phyloP scores from a whole-genome alignment of 2,113 vertebrate genomes.

The Engystomops pustulosus region DNA sequence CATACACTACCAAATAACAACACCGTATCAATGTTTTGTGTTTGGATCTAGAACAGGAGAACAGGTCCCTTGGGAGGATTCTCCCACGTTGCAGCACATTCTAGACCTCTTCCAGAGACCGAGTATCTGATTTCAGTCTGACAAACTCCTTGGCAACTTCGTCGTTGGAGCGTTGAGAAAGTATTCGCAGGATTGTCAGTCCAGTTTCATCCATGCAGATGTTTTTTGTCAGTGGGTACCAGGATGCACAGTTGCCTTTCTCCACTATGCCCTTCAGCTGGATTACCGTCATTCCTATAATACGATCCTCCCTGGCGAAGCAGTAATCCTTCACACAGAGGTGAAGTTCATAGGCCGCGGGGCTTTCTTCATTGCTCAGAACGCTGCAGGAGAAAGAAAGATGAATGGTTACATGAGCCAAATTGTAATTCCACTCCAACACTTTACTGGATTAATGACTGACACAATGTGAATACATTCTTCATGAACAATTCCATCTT shows the following conservation, averaged over 20 bases:
- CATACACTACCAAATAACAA: slow-evolving; percentile 89
- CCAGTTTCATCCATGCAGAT: slow-evolving; percentile 90
- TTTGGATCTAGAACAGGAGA: slow-evolving; percentile 44
- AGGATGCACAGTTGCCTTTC: slow-evolving; percentile 78
- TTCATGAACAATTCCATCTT: slow-evolving; percentile 3
- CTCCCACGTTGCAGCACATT: slow-evolving; percentile 48
- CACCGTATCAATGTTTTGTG: slow-evolving; percentile 60
- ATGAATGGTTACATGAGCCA: slow-evolving; percentile 34
- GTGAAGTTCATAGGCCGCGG: slow-evolving; percentile 90
- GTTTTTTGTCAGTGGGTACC: slow-evolving; percentile 87
- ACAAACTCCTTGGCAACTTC: slow-evolving; percentile 98
- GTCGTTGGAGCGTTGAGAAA: slow-evolving; percentile 94
- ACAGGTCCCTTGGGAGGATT: slow-evolving; percentile 54
- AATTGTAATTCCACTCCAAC: neutral
- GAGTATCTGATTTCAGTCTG: slow-evolving; percentile 91
- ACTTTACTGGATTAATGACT: neutral
- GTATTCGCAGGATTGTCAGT: slow-evolving; percentile 94
- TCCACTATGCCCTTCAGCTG: slow-evolving; percentile 86
- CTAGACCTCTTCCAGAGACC: slow-evolving; percentile 87
- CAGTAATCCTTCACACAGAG: slow-evolving; percentile 97
- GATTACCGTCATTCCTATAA: slow-evolving; percentile 93
- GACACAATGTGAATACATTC: slow-evolving; percentile 42
- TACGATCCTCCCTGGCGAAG: slow-evolving; percentile 93
- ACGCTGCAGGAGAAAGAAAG: slow-evolving; percentile 70
- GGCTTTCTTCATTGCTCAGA: slow-evolving; percentile 87